Percentiles rank a stretch among this genome's conserved stretches.
phyloP scores from a whole-genome alignment of 1,140 invertebrate species.

The Ladona fulva region DNA sequence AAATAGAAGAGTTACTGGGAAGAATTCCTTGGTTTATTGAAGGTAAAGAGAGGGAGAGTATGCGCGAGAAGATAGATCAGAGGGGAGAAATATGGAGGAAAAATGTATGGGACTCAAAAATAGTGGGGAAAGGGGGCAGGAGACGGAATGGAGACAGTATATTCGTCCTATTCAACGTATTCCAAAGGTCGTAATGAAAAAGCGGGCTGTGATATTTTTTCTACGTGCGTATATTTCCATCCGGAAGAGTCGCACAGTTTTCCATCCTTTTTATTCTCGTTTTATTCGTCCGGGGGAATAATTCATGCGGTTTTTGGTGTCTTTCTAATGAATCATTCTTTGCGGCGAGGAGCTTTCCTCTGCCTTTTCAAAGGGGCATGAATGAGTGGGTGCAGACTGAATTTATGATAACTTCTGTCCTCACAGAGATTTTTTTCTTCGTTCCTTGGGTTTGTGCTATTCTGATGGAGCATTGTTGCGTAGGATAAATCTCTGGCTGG shows the following conservation, averaged over 20 bases:
- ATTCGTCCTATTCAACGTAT: neutral
- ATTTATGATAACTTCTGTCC: neutral
- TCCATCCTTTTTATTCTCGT: neutral
- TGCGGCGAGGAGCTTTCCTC: neutral
- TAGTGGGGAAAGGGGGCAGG: too few species aligned
- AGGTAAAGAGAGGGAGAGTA: too few species aligned
- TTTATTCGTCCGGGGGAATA: neutral
- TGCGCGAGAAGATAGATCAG: too few species aligned
- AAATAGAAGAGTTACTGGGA: too few species aligned
- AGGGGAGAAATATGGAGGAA: too few species aligned
- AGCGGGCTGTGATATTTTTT: neutral
- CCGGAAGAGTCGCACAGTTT: neutral
- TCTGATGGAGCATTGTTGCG: neutral
- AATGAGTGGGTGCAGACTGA: neutral
- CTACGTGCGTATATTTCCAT: neutral
- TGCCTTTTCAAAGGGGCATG: neutral
- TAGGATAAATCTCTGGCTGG: neutral
- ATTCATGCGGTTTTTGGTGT: slow-evolving; percentile 1
- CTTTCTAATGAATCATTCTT: slow-evolving; percentile 7
- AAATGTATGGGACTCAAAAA: too few species aligned
- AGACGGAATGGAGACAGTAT: neutral
- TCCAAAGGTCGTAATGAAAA: neutral
- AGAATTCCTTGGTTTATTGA: too few species aligned
- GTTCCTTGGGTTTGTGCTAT: neutral
- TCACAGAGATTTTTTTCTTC: neutral